Evolutionary conservation across 2,888 invertebrate species (phyloP), one percentile per base, ranked within the genome.

Genomic region (Ferrisia virgata): DNA sequence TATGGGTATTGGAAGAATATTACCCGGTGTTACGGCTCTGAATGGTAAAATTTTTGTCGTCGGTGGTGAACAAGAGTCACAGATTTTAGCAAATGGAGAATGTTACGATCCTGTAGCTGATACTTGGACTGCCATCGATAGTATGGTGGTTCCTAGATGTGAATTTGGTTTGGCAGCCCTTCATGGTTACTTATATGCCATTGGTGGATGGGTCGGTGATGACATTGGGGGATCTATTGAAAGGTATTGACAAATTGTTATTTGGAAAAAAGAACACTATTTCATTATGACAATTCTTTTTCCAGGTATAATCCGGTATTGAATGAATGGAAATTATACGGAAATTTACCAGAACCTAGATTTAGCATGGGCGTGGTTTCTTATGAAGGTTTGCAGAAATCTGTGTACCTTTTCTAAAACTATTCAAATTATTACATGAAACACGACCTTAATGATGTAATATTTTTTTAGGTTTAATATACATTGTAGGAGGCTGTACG

Each of bases 191-290:
- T 89, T 97, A 85, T 96, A 94, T 88, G 96, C 96, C 0, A 93
- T 97, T 87, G 97, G 97, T 69, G 97, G 97, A 3, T 97, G 97
- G 96, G 93, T 97, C 40, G 97, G 96, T 0, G 94, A 94, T 85
- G 96, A 96, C 88, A 95, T 97, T 88, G 96, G 96, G 1, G 93
- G 94, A 31, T 93, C 94, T 0, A 94, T 97, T 86, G 97, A 97
- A 88, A 92, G 93, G 87, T 87, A 76, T n/a, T n/a, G n/a, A n/a
- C n/a, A n/a, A n/a, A n/a, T n/a, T n/a, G n/a, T n/a, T n/a, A n/a
- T 82, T 40, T 47, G 47, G 47, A 47, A 47, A 47, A 47, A 13
- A 36, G 8, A 36, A 6, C 36, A 6, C 36, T 53, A 69, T 31
- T 5, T 69, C n/a, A 28, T 69, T 9, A 31, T 31, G n/a, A 31